A percentile compares a stretch with the other conserved stretches of the same genome.
phyloP scores from a whole-genome alignment of 2,797 vertebrate species.

The Neosilurus hyrtlii region DNA sequence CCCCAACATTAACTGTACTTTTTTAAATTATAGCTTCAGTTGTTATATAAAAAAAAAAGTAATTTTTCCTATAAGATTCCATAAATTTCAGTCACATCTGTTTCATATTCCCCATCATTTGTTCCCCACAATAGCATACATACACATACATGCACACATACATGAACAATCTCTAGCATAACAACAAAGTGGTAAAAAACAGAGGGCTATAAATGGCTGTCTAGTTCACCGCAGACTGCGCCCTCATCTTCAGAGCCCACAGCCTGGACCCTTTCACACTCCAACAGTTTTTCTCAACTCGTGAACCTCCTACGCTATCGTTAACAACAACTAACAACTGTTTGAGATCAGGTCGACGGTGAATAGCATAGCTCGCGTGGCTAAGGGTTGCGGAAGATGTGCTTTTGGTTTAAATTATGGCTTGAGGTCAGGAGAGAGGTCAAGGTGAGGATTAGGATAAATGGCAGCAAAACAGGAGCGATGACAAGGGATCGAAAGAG shows the following conservation, averaged over 20 bases:
- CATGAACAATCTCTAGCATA: neutral
- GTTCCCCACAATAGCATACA: neutral
- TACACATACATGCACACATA: constrained; percentile 1
- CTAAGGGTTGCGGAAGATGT: neutral
- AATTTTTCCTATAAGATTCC: neutral
- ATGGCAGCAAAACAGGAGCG: constrained; percentile 11
- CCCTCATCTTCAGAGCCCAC: constrained; percentile 42
- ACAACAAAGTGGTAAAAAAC: constrained; percentile 42
- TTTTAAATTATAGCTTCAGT: neutral
- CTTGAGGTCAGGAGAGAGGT: constrained; percentile 32
- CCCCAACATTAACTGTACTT: neutral
- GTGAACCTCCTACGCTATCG: neutral
- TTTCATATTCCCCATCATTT: neutral
- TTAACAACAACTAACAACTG: neutral
- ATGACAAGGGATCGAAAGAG: constrained; percentile 22
- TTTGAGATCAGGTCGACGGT: neutral
- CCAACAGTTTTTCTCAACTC: constrained; percentile 25
- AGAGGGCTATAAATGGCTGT: constrained; percentile 51
- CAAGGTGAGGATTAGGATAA: constrained; percentile 45
- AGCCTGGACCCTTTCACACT: constrained; percentile 37
- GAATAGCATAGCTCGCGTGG: neutral
- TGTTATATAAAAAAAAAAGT: no score
- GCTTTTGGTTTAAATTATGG: constrained; percentile 30
- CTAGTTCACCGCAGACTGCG: constrained; percentile 32
- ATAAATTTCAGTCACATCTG: neutral